Evolutionary conservation across 2,113 vertebrate species (phyloP).

Genomic region (Phrynosoma platyrhinos): DNA sequence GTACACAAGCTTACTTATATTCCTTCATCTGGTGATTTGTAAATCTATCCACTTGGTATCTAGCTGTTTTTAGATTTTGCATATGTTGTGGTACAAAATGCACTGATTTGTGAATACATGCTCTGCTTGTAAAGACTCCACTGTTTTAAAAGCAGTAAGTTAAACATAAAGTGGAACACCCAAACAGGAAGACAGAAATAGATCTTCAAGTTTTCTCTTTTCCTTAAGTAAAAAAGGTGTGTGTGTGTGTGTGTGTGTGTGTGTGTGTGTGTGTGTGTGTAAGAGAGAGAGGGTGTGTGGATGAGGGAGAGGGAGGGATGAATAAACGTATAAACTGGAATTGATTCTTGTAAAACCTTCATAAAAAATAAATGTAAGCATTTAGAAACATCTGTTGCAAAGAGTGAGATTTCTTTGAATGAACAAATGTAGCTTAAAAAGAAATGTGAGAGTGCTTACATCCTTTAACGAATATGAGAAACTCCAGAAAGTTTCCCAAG

Average conservation of each 20-base stretch:
- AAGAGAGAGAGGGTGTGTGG: neutral
- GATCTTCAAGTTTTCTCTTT: constrained; percentile 61
- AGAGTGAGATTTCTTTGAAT: constrained; percentile 54
- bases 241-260: no score
- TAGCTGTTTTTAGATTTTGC: neutral
- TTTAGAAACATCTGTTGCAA: constrained; percentile 71
- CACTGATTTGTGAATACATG: constrained; percentile 13
- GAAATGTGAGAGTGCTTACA: constrained; percentile 45
- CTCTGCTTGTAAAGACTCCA: constrained; percentile 40
- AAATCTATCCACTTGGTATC: neutral
- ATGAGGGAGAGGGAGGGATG: constrained; percentile 6
- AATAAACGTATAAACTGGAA: constrained; percentile 68
- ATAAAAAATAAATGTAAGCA: constrained; percentile 72
- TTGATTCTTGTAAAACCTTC: constrained; percentile 75
- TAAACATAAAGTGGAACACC: constrained; percentile 58
- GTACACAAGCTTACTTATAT: neutral
- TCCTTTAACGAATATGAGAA: constrained; percentile 15
- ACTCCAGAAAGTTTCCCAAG: neutral
- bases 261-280: neutral
- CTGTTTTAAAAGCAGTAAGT: constrained; percentile 68
- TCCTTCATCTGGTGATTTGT: constrained; percentile 14
- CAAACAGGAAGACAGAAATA: constrained; percentile 24
- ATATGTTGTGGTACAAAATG: neutral
- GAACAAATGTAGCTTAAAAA: constrained; percentile 48
- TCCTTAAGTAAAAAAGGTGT: constrained; percentile 47